A percentile compares a stretch with the other conserved stretches of the same genome.
These are phyloP conservation scores for Drosophila mayaguana DNA, from an alignment of 2,888 invertebrate species.

Conservation along the genomic window DNA sequence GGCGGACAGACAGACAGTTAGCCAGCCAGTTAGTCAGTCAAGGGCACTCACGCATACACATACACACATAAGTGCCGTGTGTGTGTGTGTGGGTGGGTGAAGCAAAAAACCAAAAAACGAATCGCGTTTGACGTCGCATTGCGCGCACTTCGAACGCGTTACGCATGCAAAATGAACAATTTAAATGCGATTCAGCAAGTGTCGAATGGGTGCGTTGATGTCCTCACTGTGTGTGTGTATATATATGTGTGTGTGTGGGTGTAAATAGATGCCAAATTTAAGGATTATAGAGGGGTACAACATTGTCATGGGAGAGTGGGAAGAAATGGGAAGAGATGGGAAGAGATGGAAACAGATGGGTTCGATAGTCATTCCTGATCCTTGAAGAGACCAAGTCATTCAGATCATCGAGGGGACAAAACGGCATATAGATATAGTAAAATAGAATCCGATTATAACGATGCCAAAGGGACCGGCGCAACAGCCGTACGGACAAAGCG, in stretches of 20 bases:
- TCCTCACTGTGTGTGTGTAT: background rate
- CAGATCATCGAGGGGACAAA: no score
- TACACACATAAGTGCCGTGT: conserved; percentile 22
- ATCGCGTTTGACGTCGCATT: conserved; percentile 51
- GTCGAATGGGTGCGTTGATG: background rate
- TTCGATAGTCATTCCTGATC: no score
- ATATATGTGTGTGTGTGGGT: background rate
- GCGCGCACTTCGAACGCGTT: conserved; percentile 60
- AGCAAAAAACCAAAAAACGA: conserved; percentile 44
- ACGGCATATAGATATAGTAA: no score
- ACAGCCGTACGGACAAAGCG: no score
- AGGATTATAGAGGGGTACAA: background rate
- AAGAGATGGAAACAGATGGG: no score
- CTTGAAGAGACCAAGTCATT: no score
- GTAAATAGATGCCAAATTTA: background rate
- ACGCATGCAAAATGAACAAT: conserved; percentile 72
- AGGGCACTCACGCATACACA: conserved; percentile 20
- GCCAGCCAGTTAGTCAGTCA: conserved; percentile 25
- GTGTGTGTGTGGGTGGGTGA: conserved; percentile 26
- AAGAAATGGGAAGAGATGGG: no score
- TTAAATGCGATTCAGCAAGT: conserved; percentile 62
- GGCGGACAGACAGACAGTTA: conserved; percentile 4
- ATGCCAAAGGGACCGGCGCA: no score
- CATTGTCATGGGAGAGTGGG: no score
- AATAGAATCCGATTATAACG: no score